Evolutionary conservation across 1,140 invertebrate genomes (phyloP), one percentile per base, ranked within the genome.

Genomic region (Apis florea): DNA sequence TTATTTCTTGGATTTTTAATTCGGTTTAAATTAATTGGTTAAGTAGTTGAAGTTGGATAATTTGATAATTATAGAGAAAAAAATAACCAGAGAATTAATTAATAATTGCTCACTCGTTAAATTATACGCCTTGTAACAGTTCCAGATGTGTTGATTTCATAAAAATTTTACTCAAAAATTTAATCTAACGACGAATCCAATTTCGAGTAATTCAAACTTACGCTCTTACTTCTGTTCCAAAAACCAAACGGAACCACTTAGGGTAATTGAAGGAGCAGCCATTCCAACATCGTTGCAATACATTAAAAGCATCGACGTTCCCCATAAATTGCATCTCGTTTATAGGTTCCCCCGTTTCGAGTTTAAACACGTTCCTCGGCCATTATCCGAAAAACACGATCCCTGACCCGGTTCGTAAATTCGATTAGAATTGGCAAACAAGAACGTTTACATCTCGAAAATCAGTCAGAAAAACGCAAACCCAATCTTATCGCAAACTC

Each of bases 401-500:
- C 49, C 24, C 31, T 11, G n/a, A 51, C 66, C 67, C 8, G 12
- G 1, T 68, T 68, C 21, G 9, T 19, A 67, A 68, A 47, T 12
- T 12, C 47, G 10, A 47, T 68, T 24, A 21, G 15, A 19, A 15
- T 6, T 10, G 17, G 5, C 10, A 9, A 49, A 24, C n/a, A 49
- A 10, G 21, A 47, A 49, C 47, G n/a, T 67, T 49, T 24, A 3
- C 1, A 21, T 21, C 31, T 11, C 24, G 6, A 40, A 19, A 21
- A 19, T 17, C 9, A 3, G 51, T 21, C 31, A 6, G 17, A 68
- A 12, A 21, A 49, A 49, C 21, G 47, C 8, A 13, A 56, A n/a
- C n/a, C n/a, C 53, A 21, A 71, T 71, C 69, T 71, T 71, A 71
- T 71, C 68, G 1, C 49, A n/a, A n/a, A 70, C 49, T 19, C 69